phyloP scores from a whole-genome alignment of 2,888 invertebrate species.

The Apodemia hepburni region DNA sequence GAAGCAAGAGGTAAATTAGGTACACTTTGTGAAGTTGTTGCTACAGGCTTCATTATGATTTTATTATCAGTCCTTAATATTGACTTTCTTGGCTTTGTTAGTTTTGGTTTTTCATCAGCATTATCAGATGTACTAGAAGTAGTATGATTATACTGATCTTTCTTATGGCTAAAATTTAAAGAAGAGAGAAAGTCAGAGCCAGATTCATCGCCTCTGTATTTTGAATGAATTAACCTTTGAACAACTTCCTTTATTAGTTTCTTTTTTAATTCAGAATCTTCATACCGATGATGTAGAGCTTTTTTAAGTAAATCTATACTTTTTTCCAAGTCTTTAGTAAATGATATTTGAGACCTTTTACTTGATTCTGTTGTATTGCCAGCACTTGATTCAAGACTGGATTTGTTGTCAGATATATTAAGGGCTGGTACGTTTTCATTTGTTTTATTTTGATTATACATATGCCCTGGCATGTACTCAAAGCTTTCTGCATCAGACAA shows the following conservation, averaged over 20 bases:
- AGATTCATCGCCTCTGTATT: constrained; percentile 80
- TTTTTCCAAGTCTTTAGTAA: constrained; percentile 81
- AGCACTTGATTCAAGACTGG: constrained; percentile 68
- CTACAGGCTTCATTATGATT: constrained; percentile 55
- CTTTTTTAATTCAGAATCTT: constrained; percentile 80
- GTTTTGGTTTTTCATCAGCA: constrained; percentile 41
- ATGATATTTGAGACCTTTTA: constrained; percentile 58
- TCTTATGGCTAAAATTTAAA: constrained; percentile 56
- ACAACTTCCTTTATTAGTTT: constrained; percentile 83
- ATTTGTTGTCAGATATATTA: constrained; percentile 57
- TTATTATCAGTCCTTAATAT: constrained; percentile 56
- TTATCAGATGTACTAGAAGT: constrained; percentile 67
- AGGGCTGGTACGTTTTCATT: constrained; percentile 40
- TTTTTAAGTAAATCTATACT: constrained; percentile 80
- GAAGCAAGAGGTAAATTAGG: constrained; percentile 57
- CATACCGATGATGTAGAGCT: constrained; percentile 79
- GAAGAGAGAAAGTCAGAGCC: constrained; percentile 70
- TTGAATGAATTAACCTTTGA: constrained; percentile 78
- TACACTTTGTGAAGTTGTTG: constrained; percentile 68
- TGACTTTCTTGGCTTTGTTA: constrained; percentile 57
- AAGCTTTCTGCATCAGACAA: constrained; percentile 83
- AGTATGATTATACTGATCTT: constrained; percentile 42
- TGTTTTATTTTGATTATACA: constrained; percentile 76
- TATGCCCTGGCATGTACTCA: constrained; percentile 81
- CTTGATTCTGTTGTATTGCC: constrained; percentile 63